These are phyloP conservation scores for Temnothorax unifasciatus DNA, from an alignment of 2,888 invertebrate genomes.

Conservation along the genomic window DNA sequence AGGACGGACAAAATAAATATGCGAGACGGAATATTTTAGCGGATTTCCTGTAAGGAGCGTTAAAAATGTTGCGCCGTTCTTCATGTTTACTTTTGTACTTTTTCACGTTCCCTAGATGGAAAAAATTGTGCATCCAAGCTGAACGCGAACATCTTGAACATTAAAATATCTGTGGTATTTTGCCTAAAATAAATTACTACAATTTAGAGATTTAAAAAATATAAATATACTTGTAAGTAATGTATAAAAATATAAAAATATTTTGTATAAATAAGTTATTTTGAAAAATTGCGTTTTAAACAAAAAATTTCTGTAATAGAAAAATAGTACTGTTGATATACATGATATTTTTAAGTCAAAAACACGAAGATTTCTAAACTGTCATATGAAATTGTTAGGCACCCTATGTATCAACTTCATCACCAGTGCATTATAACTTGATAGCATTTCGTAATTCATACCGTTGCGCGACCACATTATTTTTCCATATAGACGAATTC, in stretches of 20 bases:
- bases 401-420: background rate
- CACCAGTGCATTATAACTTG: background rate
- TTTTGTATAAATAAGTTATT: background rate
- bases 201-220: background rate
- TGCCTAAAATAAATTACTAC: background rate
- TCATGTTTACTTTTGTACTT: background rate
- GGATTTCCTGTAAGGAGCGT: background rate
- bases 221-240: too few relatives aligned
- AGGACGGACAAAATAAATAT: background rate
- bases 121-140: background rate
- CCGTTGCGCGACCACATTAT: background rate
- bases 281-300: background rate
- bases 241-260: too few relatives aligned
- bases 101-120: background rate
- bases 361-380: background rate
- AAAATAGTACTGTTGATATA: background rate
- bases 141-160: background rate
- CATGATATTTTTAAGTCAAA: background rate
- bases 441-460: conserved; percentile 4
- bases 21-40: conserved; percentile 7
- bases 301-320: background rate
- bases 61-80: background rate
- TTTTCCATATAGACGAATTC: background rate
- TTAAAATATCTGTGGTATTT: background rate
- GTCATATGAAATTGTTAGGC: background rate